Evolutionary conservation across 2,888 invertebrate genomes (phyloP).

Genomic region (Tricholauxania praeusta): DNA sequence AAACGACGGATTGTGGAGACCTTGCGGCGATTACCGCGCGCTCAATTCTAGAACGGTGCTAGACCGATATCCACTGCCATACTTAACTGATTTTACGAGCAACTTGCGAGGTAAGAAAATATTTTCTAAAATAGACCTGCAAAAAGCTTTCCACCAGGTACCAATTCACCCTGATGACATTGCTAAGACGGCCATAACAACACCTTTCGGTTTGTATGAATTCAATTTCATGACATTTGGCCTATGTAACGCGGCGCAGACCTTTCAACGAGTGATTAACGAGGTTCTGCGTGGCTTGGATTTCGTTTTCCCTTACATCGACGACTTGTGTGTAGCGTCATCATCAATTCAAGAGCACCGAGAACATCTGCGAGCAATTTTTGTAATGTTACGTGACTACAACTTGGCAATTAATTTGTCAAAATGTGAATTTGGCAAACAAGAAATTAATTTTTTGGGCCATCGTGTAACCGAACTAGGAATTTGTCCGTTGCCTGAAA

Average conservation of each 20-base stretch:
- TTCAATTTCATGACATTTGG: constrained; percentile 30
- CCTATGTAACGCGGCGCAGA: constrained; percentile 34
- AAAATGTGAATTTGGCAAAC: constrained; percentile 29
- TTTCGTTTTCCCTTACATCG: constrained; percentile 37
- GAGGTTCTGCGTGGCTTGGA: constrained; percentile 21
- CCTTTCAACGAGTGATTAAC: constrained; percentile 33
- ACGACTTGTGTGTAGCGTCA: constrained; percentile 27
- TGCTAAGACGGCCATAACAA: constrained; percentile 34
- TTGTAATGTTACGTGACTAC: constrained; percentile 18
- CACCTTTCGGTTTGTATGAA: constrained; percentile 38
- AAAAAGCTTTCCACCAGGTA: constrained; percentile 15
- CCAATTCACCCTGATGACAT: constrained; percentile 21
- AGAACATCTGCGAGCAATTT: constrained; percentile 19
- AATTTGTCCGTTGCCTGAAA: constrained; percentile 40
- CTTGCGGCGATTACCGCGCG: too few relatives aligned
- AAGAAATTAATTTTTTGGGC: constrained; percentile 35
- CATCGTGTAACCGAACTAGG: constrained; percentile 42
- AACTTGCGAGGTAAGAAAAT: neutral
- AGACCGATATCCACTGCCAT: neutral
- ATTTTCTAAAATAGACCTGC: neutral
- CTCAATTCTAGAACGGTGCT: too few relatives aligned
- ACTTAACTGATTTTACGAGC: neutral
- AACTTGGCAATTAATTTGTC: constrained; percentile 32
- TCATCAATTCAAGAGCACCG: constrained; percentile 22
- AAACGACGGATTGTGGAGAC: too few relatives aligned